phyloP scores from a whole-genome alignment of 2,113 vertebrate species.

The Notechis scutatus region DNA sequence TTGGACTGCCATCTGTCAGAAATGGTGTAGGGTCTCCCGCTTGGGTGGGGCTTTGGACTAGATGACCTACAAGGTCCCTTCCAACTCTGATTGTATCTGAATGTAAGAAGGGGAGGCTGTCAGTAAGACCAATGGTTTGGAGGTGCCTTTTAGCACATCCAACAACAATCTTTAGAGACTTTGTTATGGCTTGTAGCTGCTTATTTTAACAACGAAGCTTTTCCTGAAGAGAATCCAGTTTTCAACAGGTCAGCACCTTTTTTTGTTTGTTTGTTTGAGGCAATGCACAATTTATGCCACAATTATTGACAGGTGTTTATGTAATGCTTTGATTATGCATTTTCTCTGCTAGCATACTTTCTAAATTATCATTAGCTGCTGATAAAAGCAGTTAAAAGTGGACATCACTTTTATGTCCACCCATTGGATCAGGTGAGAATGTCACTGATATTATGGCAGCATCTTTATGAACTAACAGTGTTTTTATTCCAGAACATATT shows the following conservation, averaged over 20 bases:
- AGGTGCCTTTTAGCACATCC: not conserved
- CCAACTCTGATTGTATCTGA: too few species aligned
- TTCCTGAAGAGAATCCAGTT: not conserved
- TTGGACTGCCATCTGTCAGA: too few species aligned
- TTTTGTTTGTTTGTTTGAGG: too few species aligned
- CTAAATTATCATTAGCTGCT: not conserved
- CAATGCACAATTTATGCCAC: not conserved
- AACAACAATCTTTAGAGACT: not conserved
- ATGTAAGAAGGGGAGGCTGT: not conserved
- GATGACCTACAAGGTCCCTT: too few species aligned
- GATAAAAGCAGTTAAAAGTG: not conserved
- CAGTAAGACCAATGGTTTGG: not conserved
- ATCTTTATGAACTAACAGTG: not conserved
- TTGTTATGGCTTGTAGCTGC: not conserved
- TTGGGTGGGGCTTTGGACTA: too few species aligned
- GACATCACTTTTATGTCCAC: not conserved
- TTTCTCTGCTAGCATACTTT: not conserved
- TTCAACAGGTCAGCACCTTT: not conserved
- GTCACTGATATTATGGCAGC: not conserved
- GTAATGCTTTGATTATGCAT: not conserved
- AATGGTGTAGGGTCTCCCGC: too few species aligned
- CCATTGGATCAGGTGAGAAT: not conserved
- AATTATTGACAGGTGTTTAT: not conserved
- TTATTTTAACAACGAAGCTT: not conserved
- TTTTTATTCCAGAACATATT: conserved; percentile 10